Base-by-base conservation (phyloP, 2,113 vertebrate species). In the Lepus americanus region DNA sequence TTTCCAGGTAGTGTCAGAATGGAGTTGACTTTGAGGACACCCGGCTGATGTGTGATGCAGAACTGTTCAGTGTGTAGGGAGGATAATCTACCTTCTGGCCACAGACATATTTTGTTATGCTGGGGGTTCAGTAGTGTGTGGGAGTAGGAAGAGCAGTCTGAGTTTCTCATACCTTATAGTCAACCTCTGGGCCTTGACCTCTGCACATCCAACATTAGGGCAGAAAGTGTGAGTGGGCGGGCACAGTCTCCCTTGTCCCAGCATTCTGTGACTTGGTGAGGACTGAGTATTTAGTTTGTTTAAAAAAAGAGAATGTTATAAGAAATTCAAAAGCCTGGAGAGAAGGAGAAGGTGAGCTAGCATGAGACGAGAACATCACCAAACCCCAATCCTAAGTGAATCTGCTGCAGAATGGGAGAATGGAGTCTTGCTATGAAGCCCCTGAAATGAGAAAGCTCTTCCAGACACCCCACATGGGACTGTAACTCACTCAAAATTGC, bases 401-500 rank as follows among this genome's bases (percentile, higher is more conserved):
- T 94, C 36, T 77, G 17, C 39, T 73, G n/a, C 36, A 87, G 63
- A 49, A 19, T 0, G 2, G 33, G 67, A 84, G 64, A 89, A 6
- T 44, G 66, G 39, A 59, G 23, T 82, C 44, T 69, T 29, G 22
- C 53, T 72, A 2, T 11, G 72, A 89, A 20, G 44, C 22, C 19
- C 49, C 1, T 33, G 59, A 76, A 77, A 22, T 19, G 39, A 88
- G 49, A 82, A 36, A n/a, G 49, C 49, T 94, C 55, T 94, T 88
- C n/a, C 59, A 73, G 31, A 82, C 44, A 70, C 33, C 13, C 53
- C 51, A 82, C 44, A 10, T 16, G 64, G 73, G 61, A 73, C 49
- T 92, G 77, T 94, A 96, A 97, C 89, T 98, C 97, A 97, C 27
- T 96, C 96, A 95, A 91, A 92, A 97, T 89, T 92, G 55, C 84